Evolutionary conservation across 2,888 invertebrate species (phyloP).

Genomic region (Idaea aversata): DNA sequence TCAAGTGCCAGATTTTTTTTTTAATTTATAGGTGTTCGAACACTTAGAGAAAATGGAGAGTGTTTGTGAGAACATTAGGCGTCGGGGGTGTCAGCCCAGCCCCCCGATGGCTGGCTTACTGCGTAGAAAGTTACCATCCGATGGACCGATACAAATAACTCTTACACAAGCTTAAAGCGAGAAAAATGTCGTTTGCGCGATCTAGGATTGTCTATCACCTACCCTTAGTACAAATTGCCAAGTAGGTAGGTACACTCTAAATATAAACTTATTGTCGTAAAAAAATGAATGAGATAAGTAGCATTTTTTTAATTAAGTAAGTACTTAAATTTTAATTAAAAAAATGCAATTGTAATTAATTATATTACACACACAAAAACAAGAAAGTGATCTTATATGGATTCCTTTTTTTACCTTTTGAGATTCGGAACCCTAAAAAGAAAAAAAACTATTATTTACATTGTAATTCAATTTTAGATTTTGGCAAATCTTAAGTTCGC

Average conservation of each 20-base stretch:
- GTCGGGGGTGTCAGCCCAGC: constrained; percentile 54
- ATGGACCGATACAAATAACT: not conserved
- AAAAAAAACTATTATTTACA: too few species aligned
- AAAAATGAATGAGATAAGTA: too few species aligned
- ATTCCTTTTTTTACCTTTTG: too few species aligned
- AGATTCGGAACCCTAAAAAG: too few species aligned
- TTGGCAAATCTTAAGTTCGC: too few species aligned
- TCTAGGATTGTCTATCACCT: constrained; percentile 30
- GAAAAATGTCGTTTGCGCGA: constrained; percentile 48
- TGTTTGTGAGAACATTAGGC: constrained; percentile 51
- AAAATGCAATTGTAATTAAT: too few species aligned
- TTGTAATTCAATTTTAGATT: too few species aligned
- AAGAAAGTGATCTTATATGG: too few species aligned
- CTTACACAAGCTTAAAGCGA: not conserved
- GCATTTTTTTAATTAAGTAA: too few species aligned
- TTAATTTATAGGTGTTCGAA: constrained; percentile 50
- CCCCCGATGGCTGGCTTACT: constrained; percentile 61
- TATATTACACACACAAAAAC: too few species aligned
- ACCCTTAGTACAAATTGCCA: not conserved
- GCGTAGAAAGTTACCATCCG: constrained; percentile 66
- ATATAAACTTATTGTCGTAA: too few species aligned
- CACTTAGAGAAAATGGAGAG: constrained; percentile 56
- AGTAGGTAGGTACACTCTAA: not conserved
- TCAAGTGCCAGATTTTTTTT: constrained; percentile 68
- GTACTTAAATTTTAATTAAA: too few species aligned